Percentiles rank a stretch among this genome's conserved stretches.
Evolutionary conservation across 2,888 invertebrate genomes (phyloP).

Genomic region (Abrostola triplasia): DNA sequence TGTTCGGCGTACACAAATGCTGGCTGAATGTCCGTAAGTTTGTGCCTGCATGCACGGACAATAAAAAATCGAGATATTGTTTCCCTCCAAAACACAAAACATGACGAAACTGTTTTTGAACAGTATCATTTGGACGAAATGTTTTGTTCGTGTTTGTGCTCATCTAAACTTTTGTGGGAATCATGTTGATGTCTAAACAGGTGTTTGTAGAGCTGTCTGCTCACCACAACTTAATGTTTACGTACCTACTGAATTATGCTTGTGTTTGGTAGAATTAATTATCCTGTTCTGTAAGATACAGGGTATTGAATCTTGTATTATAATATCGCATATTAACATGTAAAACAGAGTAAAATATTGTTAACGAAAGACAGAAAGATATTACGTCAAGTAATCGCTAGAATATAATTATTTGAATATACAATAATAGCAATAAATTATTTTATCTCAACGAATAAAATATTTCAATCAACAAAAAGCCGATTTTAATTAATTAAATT

Average conservation of each 20-base stretch:
- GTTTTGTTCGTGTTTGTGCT: slow-evolving; percentile 42
- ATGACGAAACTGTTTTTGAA: slow-evolving; percentile 56
- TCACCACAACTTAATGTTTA: neutral
- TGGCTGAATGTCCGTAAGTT: slow-evolving; percentile 61
- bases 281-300: too few species aligned
- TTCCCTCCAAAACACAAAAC: slow-evolving; percentile 54
- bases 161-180: slow-evolving; percentile 47
- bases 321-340: too few species aligned
- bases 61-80: slow-evolving; percentile 60
- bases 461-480: slow-evolving; percentile 71
- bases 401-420: too few species aligned
- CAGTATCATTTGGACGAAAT: slow-evolving; percentile 52
- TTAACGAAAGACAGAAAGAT: too few species aligned
- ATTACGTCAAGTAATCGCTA: too few species aligned
- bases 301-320: too few species aligned
- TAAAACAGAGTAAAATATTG: too few species aligned
- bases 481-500: slow-evolving; percentile 86
- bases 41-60: slow-evolving; percentile 54
- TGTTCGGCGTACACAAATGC: slow-evolving; percentile 64
- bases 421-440: slow-evolving; percentile 5
- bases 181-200: slow-evolving; percentile 31
- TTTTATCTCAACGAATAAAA: slow-evolving; percentile 41
- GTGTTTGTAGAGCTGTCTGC: slow-evolving; percentile 5
- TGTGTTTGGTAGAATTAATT: neutral
- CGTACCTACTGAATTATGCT: neutral